Evolutionary conservation across 2,888 invertebrate species (phyloP), one percentile per base, ranked within the genome.

Genomic region (Coronaproctus castanopsis): DNA sequence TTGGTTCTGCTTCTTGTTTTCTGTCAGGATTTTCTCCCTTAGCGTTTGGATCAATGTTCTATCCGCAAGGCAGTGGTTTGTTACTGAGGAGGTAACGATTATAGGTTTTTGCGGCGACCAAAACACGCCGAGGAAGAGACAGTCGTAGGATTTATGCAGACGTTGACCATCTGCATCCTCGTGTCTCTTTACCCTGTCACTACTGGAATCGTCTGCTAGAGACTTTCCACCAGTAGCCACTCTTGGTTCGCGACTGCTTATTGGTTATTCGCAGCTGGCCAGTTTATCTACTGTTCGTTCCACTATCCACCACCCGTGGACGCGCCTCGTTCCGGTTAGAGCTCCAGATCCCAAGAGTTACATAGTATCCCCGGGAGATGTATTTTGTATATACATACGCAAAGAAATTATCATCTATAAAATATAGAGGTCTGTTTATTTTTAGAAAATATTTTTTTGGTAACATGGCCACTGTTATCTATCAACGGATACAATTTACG

Each of bases 1-100:
- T 50, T 24, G 54, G 24, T 50, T 51, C 24, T 21, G 59, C 59
- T n/a, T n/a, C n/a, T n/a, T n/a, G n/a, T n/a, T n/a, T n/a, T n/a
- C n/a, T n/a, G n/a, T n/a, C n/a, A n/a, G n/a, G n/a, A n/a, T n/a
- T n/a, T n/a, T n/a, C n/a, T n/a, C n/a, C n/a, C n/a, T n/a, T n/a
- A n/a, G n/a, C n/a, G n/a, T n/a, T n/a, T n/a, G n/a, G n/a, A n/a
- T n/a, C n/a, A n/a, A n/a, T n/a, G n/a, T 36, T 14, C 14, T 36
- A 36, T 8, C 36, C 36, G 14, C 36, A 36, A 36, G 14, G 36
- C 36, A 36, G 36, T 14, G 36, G 36, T 5, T 36, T 36, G 14
- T 14, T 36, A 36, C 36, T 36, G 36, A 36, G 14, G 36, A 36
- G 14, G 36, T 8, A 36, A 14, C 36, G 5, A 14, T 8, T 5